Evolutionary conservation across 2,888 invertebrate species (phyloP).

Genomic region (Apodemia mormo): DNA sequence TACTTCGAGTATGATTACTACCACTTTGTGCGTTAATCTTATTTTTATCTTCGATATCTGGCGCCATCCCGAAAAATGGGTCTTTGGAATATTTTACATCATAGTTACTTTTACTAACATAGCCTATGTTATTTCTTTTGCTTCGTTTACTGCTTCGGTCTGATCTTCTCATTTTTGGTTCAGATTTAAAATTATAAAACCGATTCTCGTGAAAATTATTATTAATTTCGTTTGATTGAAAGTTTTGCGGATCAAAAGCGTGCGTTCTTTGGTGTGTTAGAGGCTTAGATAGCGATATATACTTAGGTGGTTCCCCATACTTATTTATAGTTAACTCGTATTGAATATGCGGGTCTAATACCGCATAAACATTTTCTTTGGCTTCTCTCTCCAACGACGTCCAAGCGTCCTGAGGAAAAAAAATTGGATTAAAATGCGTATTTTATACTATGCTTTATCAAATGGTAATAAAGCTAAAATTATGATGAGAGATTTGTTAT

Average conservation of each 20-base stretch:
- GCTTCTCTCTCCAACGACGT: constrained; percentile 77
- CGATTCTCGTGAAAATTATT: constrained; percentile 51
- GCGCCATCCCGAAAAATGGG: constrained; percentile 60
- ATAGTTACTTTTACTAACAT: constrained; percentile 61
- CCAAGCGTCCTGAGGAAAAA: constrained; percentile 65
- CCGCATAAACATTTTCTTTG: constrained; percentile 81
- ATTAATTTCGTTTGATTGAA: constrained; percentile 59
- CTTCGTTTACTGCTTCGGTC: constrained; percentile 55
- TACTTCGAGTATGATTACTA: constrained; percentile 48
- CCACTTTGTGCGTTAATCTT: constrained; percentile 42
- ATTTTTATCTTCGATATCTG: constrained; percentile 42
- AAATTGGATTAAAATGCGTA: constrained; percentile 25
- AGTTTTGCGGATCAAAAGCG: constrained; percentile 63
- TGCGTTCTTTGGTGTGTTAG: constrained; percentile 77
- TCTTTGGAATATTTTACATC: constrained; percentile 71
- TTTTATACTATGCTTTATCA: background rate
- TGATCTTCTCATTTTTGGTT: constrained; percentile 58
- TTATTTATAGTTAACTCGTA: constrained; percentile 80
- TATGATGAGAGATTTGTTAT: no score
- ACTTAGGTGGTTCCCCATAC: constrained; percentile 77
- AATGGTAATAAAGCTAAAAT: background rate
- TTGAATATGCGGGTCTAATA: constrained; percentile 78
- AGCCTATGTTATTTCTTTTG: constrained; percentile 48
- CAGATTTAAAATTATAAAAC: constrained; percentile 62
- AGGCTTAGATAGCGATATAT: constrained; percentile 77